Evolutionary conservation across 1,140 invertebrate species (phyloP), one percentile per base, ranked within the genome.

Genomic region (Aphis gossypii): DNA sequence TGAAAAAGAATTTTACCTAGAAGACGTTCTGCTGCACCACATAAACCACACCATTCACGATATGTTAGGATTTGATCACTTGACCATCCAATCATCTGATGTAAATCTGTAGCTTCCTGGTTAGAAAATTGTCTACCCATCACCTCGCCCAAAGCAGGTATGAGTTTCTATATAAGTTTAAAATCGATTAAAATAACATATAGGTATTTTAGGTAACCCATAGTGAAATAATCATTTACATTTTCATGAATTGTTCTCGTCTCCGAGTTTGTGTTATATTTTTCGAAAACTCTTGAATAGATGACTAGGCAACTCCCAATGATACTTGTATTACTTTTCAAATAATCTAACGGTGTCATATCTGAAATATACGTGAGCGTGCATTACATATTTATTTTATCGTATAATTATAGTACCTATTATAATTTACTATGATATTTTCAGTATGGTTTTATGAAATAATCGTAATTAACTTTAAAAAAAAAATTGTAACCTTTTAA

Each of bases 41-140:
- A 97, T 35, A 97, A 94, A 23, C 97, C 97, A 94, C 97, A 97
- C 96, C 97, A 97, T 7, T 96, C 96, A 83, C 96, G 95, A 94
- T 97, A 97, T 95, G 96, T 96, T 38, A 97, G 94, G 2, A 95
- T 95, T 87, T 96, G 95, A 4, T 95, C 94, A 41, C 95, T 95
- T 1, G 95, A 94, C 95, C 96, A 96, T 30, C 95, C 96, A 94
- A 97, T 95, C 7, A 96, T 94, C 46, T 93, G 93, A 56, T 94
- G 95, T 86, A 97, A 96, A 35, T 96, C 94, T 23, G 92, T 94
- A 8, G 94, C 94, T 94, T 97, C 96, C 18, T 96, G 95, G 2
- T 95, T 90, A 0, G 94, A 96, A 68, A 97, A 95, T 30, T 95
- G 95, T 82, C 96, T 96, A 5, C 97, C 96, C 95, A 97, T 96